Base-by-base conservation (phyloP, 2,797 vertebrate species). In the Dromococcyx pavoninus region DNA sequence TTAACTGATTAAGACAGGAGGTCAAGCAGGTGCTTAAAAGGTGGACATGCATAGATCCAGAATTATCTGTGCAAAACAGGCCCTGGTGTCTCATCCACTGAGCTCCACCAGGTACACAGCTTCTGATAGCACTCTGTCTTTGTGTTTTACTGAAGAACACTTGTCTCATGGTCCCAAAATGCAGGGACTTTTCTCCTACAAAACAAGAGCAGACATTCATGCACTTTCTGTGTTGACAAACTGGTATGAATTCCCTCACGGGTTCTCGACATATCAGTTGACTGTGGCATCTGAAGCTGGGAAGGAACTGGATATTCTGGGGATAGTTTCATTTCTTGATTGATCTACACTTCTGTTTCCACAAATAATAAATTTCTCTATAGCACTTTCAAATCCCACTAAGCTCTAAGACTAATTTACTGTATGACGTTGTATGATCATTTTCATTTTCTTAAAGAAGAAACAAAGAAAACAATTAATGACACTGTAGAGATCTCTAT, bases 221-320 rank as follows among this genome's bases (percentile, higher is more conserved):
- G 10, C 21, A 41, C 13, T 82, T 50, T 51, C 32, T 46, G 5
- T 46, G 32, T 11, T 78, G 33, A 54, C 35, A 56, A 71, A 46
- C 13, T 33, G 25, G 1, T 37, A 4, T 22, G 13, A 75, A 85
- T 62, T 82, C 30, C 32, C 67, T 67, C 10, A 13, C 6, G 10
- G 46, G 8, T 51, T 46, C 46, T 87, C 1, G 1, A 58, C 13
- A 51, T 0, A 0, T 35, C 51, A 35, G 27, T 3, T 50, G 37
- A 24, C 32, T 61, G 16, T 33, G 71, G 9, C 23, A 46, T n/a
- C 13, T 50, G 54, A 57, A 39, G 24, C 19, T 33, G 18, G 23
- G 27, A 67, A 89, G 27, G 71, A 56, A 19, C 25, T 17, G 10
- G 4, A 8, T 87, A 8, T 32, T 54, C 27, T 41, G 50, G 18